Base-by-base conservation (phyloP, 1,140 invertebrate species). In the Tetramorium alpestre region DNA sequence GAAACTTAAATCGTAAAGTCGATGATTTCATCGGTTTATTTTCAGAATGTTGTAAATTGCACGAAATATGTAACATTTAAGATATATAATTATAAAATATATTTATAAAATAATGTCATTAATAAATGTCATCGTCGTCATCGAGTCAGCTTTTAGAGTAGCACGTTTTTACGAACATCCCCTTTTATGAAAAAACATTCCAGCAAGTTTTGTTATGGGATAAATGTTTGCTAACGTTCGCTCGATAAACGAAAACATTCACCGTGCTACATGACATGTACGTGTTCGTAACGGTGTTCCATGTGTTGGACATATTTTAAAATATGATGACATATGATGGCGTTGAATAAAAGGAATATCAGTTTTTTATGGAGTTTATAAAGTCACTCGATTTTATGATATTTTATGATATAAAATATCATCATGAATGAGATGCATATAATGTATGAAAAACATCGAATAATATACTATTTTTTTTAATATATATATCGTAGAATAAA, bases 201-300 rank as follows among this genome's bases (percentile, higher is more conserved):
- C 5, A n/a, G 28, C 6, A n/a, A 4, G 11, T 73, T 73, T 72
- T 56, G 18, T 73, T 73, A 54, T 54, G 8, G 28, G 18, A 38
- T 22, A 73, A 73, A 73, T 73, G 18, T 73, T 73, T 73, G 28
- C 28, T 0, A 70, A 28, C 44, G 25, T 49, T 70, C 25, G 16
- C 8, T 33, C 28, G 5, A 73, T 56, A 25, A 72, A 72, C 10
- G 28, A 73, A 73, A 73, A 73, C 11, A 73, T 72, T 72, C 22
- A 25, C 11, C 56, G 1, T 38, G 2, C 3, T 73, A 8, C 56
- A 22, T 28, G 18, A 1, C 22, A 49, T 22, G 13, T 25, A 1
- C 1, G 8, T 38, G 38, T 22, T 22, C 22, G 22, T 22, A 22
- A 22, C 22, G 22, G 22, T 22, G 22, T 54, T 51, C 16, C 28